These are phyloP conservation scores for Paracentrotus lividus DNA, from an alignment of 53 echinoderm and acorn worm genomes.

Conservation along the genomic window DNA sequence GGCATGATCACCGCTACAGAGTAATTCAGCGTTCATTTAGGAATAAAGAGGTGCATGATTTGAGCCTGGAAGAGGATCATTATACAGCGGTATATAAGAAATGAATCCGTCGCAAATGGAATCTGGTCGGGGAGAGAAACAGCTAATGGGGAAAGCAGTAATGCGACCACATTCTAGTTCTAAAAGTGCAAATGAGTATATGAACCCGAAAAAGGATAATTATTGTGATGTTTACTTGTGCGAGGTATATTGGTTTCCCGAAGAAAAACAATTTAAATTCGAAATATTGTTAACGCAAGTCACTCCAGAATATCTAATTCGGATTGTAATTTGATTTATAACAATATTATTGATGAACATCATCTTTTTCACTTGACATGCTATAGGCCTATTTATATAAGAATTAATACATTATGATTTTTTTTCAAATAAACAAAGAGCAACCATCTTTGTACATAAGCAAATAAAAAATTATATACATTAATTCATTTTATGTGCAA, in stretches of 20 bases:
- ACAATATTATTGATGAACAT: too few relatives aligned
- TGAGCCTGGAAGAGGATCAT: not conserved
- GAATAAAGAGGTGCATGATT: not conserved
- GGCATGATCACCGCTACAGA: conserved; percentile 12
- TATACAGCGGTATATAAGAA: conserved; percentile 8
- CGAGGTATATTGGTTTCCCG: not conserved
- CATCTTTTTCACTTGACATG: too few relatives aligned
- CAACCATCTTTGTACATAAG: too few relatives aligned
- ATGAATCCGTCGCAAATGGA: conserved; percentile 20
- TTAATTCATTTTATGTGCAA: too few relatives aligned
- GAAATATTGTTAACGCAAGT: too few relatives aligned
- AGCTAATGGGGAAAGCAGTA: not conserved
- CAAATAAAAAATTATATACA: too few relatives aligned
- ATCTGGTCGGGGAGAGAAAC: not conserved
- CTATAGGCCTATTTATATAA: too few relatives aligned
- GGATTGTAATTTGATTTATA: too few relatives aligned
- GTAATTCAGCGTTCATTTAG: conserved; percentile 32
- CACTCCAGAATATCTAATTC: too few relatives aligned
- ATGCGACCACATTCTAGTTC: not conserved
- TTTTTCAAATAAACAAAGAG: too few relatives aligned
- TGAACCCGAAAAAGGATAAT: not conserved
- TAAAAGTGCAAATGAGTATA: not conserved
- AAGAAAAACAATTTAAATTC: too few relatives aligned
- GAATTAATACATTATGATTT: too few relatives aligned
- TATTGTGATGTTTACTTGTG: not conserved